Percentiles rank a stretch among this genome's conserved stretches.
phyloP scores from a whole-genome alignment of 2,113 vertebrate species.

The Nothoprocta perdicaria region DNA sequence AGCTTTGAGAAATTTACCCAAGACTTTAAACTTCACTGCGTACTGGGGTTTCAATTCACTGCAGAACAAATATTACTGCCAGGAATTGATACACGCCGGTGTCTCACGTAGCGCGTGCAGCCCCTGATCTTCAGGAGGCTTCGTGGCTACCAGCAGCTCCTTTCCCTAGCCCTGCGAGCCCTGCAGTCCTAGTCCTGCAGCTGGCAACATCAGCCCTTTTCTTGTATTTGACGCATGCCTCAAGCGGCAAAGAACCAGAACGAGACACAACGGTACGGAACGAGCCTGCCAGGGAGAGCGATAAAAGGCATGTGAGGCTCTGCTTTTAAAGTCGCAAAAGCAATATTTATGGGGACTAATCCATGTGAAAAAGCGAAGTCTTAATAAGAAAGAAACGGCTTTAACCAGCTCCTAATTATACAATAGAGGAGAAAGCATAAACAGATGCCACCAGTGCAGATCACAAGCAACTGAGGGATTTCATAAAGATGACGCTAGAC shows the following conservation, averaged over 20 bases:
- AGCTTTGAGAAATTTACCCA: not conserved
- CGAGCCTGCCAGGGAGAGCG: not conserved
- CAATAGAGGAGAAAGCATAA: not conserved
- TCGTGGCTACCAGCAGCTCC: constrained; percentile 5
- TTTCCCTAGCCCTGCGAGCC: not conserved
- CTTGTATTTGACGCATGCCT: not conserved
- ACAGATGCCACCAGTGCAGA: constrained; percentile 37
- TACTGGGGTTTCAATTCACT: not conserved
- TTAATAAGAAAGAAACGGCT: not conserved
- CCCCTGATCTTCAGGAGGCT: not conserved
- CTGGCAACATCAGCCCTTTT: not conserved
- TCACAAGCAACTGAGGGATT: constrained; percentile 35
- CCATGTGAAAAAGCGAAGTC: not conserved
- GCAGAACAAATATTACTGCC: not conserved
- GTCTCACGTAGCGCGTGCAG: not conserved
- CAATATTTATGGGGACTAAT: constrained; percentile 8
- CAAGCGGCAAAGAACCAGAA: not conserved
- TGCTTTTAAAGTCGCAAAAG: not conserved
- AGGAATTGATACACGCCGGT: not conserved
- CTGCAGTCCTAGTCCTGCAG: not conserved
- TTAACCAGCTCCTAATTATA: constrained; percentile 25
- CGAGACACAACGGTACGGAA: not conserved
- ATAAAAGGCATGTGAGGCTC: not conserved
- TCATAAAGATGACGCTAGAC: constrained; percentile 25
- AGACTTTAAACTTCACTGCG: not conserved